Evolutionary conservation across 2,797 vertebrate species (phyloP).

Genomic region (Chelmon rostratus): DNA sequence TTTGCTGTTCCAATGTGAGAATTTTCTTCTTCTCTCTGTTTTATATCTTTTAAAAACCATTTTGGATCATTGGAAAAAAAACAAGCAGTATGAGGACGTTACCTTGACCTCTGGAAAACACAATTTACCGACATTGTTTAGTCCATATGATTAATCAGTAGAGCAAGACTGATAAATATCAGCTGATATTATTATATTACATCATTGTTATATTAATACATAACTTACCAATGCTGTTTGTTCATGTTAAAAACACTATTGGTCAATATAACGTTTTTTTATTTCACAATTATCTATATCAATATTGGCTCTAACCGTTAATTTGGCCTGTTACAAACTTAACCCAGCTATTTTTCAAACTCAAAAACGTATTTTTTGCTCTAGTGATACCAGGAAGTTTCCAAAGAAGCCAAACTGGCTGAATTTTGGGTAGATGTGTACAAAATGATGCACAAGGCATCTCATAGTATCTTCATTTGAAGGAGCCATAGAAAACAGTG

Average conservation of each 20-base stretch:
- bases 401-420: background rate
- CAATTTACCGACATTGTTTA: background rate
- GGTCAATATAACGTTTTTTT: background rate
- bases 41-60: background rate
- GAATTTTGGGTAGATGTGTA: background rate
- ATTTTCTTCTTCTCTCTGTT: background rate
- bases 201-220: too few species aligned
- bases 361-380: background rate
- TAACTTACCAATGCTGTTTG: background rate
- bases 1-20: background rate
- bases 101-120: background rate
- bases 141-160: background rate
- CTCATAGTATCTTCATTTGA: background rate
- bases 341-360: background rate
- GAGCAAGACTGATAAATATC: background rate
- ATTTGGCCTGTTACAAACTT: background rate
- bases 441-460: background rate
- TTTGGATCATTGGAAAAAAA: background rate
- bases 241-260: background rate
- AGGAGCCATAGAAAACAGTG: background rate
- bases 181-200: background rate
- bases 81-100: accelerated
- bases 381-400: background rate
- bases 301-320: background rate
- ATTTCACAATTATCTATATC: background rate